Conservation (phyloP, 1,140 invertebrate genomes). For the Metopolophium dirhodum region DNA sequence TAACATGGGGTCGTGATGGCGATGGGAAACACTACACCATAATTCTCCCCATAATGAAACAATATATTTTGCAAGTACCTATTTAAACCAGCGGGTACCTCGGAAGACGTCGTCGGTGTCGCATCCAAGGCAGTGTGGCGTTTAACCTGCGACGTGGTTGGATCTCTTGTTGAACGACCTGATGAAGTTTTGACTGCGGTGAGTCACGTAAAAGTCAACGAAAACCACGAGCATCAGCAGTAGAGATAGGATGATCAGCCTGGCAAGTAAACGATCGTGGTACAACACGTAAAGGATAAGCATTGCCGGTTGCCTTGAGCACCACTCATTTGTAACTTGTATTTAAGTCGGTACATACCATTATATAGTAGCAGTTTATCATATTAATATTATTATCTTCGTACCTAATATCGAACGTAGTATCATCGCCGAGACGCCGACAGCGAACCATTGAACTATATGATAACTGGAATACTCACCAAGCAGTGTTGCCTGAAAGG, state of each 20-base stretch:
- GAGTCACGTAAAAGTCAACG: neutral
- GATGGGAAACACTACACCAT: neutral
- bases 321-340: no score
- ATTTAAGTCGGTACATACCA: no score
- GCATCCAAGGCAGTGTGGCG: neutral
- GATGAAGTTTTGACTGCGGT: neutral
- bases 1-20: neutral
- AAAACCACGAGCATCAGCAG: neutral
- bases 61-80: neutral
- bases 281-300: neutral
- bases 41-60: neutral
- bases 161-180: neutral
- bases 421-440: no score
- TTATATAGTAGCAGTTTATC: no score
- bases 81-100: neutral
- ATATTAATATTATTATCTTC: no score
- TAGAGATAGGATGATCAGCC: neutral
- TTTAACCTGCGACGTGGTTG: neutral
- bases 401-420: no score
- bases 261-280: neutral
- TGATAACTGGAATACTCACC: no score
- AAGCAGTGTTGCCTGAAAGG: no score
- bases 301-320: neutral
- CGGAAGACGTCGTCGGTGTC: neutral
- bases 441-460: no score